phyloP scores from a whole-genome alignment of 2,888 invertebrate genomes.

The Pocota personata region DNA sequence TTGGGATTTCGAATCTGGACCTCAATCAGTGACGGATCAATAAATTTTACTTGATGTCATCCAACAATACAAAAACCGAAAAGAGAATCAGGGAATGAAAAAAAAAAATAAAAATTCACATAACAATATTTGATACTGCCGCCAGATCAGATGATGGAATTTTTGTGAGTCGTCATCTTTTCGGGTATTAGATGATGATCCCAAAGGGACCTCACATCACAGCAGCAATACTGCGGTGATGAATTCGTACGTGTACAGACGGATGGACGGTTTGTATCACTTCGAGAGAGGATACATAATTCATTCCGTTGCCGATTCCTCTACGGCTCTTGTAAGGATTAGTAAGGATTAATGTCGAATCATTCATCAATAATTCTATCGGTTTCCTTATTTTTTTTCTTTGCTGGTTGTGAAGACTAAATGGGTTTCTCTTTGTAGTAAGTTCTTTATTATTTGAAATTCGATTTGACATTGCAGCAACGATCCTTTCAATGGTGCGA shows the following conservation, averaged over 20 bases:
- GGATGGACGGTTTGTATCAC: slow-evolving; percentile 47
- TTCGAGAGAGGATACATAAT: slow-evolving; percentile 50
- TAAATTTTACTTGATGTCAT: slow-evolving; percentile 73
- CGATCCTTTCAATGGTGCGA: slow-evolving; percentile 47
- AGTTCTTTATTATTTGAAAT: slow-evolving; percentile 45
- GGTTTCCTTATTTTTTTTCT: slow-evolving; percentile 44
- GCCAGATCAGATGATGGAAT: slow-evolving; percentile 70
- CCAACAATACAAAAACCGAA: slow-evolving; percentile 58
- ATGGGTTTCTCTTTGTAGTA: slow-evolving; percentile 34
- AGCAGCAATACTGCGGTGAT: slow-evolving; percentile 30
- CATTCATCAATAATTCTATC: slow-evolving; percentile 79
- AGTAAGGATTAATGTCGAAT: slow-evolving; percentile 81
- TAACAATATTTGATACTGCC: slow-evolving; percentile 71
- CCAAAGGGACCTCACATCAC: slow-evolving; percentile 55
- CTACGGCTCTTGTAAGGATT: slow-evolving; percentile 62
- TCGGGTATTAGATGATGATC: slow-evolving; percentile 64
- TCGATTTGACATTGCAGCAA: slow-evolving; percentile 59
- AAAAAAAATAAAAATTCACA: slow-evolving; percentile 31
- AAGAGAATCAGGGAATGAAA: background rate
- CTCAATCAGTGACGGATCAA: slow-evolving; percentile 74
- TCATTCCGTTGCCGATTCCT: slow-evolving; percentile 49
- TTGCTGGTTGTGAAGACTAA: slow-evolving; percentile 20
- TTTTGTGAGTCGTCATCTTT: slow-evolving; percentile 71
- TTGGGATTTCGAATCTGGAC: slow-evolving; percentile 67
- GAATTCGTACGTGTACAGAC: slow-evolving; percentile 31